phyloP scores from a whole-genome alignment of 1,140 invertebrate genomes.

The Leptonema lineaticorne region DNA sequence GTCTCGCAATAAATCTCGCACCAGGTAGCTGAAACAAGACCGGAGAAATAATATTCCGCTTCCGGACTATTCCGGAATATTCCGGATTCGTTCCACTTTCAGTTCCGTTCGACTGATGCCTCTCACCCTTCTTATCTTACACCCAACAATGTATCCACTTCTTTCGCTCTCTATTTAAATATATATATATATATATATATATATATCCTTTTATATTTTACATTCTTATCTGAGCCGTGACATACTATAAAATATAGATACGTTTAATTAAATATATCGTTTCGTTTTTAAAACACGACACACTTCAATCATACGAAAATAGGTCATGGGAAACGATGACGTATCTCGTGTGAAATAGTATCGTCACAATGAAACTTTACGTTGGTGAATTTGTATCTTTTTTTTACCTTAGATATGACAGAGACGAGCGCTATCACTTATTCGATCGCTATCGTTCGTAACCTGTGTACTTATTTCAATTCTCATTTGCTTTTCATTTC shows the following conservation, averaged over 20 bases:
- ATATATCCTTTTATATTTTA: too few species aligned
- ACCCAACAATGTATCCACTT: not conserved
- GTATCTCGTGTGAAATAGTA: too few species aligned
- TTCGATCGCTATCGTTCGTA: constrained; percentile 3
- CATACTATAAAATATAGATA: too few species aligned
- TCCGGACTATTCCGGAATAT: too few species aligned
- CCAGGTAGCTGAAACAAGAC: constrained; percentile 14
- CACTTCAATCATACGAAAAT: too few species aligned
- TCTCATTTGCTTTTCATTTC: constrained; percentile 27
- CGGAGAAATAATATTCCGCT: constrained; percentile 27
- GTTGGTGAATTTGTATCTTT: not conserved
- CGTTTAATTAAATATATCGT: too few species aligned
- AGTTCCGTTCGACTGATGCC: not conserved
- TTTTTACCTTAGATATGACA: not conserved
- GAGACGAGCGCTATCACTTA: not conserved
- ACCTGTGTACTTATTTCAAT: constrained; percentile 23
- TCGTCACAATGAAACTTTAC: too few species aligned
- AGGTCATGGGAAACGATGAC: too few species aligned
- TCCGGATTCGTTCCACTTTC: not conserved
- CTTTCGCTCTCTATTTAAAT: not conserved
- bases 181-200: not conserved
- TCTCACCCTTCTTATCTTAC: not conserved
- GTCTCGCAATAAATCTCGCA: constrained; percentile 22
- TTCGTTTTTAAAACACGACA: not conserved
- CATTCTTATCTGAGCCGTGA: too few species aligned